phyloP scores from a whole-genome alignment of 2,888 invertebrate genomes.

The Nemurella pictetii region DNA sequence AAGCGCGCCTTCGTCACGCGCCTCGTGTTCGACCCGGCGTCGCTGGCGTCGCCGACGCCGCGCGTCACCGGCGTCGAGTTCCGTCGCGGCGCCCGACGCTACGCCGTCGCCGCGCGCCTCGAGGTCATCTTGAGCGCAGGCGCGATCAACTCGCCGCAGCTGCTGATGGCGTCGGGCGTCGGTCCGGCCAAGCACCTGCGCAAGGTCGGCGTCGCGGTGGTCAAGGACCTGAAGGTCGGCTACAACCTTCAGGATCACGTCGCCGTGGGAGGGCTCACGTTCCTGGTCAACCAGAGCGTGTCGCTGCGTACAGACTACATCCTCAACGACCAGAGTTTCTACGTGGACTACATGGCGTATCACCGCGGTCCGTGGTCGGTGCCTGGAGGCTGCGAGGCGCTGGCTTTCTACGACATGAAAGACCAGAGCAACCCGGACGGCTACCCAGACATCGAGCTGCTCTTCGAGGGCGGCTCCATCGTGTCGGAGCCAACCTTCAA shows the following conservation, averaged over 20 bases:
- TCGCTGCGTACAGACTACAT: constrained; percentile 47
- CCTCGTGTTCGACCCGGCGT: constrained; percentile 72
- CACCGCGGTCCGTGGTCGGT: constrained; percentile 63
- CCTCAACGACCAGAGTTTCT: constrained; percentile 48
- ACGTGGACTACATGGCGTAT: constrained; percentile 56
- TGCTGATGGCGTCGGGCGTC: constrained; percentile 79
- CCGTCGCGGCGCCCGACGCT: constrained; percentile 50
- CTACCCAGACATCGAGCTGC: constrained; percentile 67
- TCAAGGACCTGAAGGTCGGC: constrained; percentile 66
- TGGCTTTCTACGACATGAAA: constrained; percentile 65
- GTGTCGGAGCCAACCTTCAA: constrained; percentile 54
- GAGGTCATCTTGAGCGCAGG: constrained; percentile 78
- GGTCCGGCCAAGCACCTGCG: constrained; percentile 65
- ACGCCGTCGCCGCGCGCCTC: constrained; percentile 62
- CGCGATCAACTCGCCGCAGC: constrained; percentile 74
- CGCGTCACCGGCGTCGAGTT: constrained; percentile 63
- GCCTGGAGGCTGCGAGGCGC: constrained; percentile 68
- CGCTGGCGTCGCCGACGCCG: constrained; percentile 64
- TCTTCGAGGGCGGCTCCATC: constrained; percentile 62
- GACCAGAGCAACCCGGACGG: constrained; percentile 59
- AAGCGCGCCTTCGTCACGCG: constrained; percentile 67
- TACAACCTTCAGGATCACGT: constrained; percentile 72
- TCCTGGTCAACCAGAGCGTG: constrained; percentile 52
- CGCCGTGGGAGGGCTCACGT: constrained; percentile 65
- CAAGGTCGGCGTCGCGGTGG: constrained; percentile 47